Conservation (phyloP, 1,140 invertebrate species). For the Doryteuthis pealeii region DNA sequence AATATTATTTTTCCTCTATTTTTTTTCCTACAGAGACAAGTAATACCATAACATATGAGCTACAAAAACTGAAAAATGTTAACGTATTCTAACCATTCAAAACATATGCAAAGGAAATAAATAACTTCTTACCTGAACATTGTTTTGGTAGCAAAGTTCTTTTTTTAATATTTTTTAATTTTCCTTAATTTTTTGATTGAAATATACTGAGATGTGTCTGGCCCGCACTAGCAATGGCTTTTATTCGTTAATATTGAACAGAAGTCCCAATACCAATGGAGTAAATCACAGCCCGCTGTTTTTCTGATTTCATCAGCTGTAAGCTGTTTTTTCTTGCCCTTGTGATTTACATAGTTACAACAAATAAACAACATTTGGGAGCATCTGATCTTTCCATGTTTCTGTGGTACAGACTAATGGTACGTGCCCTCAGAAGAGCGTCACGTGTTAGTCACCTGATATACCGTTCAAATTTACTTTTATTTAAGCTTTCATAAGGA, state of each 20-base stretch:
- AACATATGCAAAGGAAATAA: slow-evolving; percentile 14
- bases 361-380: slow-evolving; percentile 34
- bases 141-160: slow-evolving; percentile 28
- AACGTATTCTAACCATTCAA: too few species aligned
- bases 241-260: slow-evolving; percentile 29
- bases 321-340: slow-evolving; percentile 16
- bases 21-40: too few species aligned
- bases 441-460: slow-evolving; percentile 16
- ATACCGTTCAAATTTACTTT: slow-evolving; percentile 25
- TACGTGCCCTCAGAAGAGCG: not conserved
- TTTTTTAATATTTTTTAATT: slow-evolving; percentile 31
- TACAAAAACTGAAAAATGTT: too few species aligned
- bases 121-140: slow-evolving; percentile 34
- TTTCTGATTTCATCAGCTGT: slow-evolving; percentile 13
- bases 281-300: slow-evolving; percentile 29
- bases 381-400: slow-evolving; percentile 20
- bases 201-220: slow-evolving; percentile 32
- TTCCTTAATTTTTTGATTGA: slow-evolving; percentile 29
- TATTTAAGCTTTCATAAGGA: slow-evolving; percentile 5
- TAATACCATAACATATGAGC: too few species aligned
- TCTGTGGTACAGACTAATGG: not conserved
- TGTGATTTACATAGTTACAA: slow-evolving; percentile 44
- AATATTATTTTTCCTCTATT: too few species aligned
- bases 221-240: slow-evolving; percentile 32
- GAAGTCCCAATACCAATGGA: slow-evolving; percentile 38